A percentile compares a stretch with the other conserved stretches of the same genome.
Evolutionary conservation across 2,888 invertebrate species (phyloP).

Genomic region (Octonoba sinensis): DNA sequence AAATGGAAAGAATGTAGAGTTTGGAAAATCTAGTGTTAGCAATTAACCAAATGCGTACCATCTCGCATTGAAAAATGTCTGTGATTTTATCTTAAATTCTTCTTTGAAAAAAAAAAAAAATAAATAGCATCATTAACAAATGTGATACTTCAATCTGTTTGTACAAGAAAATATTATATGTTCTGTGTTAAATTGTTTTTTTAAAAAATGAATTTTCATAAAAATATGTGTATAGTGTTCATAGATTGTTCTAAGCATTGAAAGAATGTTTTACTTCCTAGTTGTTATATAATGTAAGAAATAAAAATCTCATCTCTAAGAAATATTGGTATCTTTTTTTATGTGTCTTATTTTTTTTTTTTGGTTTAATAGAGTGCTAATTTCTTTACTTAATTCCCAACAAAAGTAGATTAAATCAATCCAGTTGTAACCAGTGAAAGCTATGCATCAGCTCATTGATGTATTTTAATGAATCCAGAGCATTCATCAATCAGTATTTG

Average conservation of each 20-base stretch:
- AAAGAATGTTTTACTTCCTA: constrained; percentile 60
- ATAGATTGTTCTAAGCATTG: constrained; percentile 63
- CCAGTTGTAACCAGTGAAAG: too few relatives aligned
- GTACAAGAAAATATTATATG: constrained; percentile 64
- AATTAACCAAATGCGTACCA: constrained; percentile 48
- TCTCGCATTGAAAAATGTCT: constrained; percentile 62
- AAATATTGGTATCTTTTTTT: too few relatives aligned
- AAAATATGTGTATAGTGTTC: constrained; percentile 64
- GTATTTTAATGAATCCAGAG: too few relatives aligned
- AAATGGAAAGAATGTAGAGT: constrained; percentile 62
- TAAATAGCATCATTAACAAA: constrained; percentile 64
- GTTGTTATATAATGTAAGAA: constrained; percentile 64
- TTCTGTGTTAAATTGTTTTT: constrained; percentile 62
- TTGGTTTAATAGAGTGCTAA: background rate
- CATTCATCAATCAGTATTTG: too few relatives aligned
- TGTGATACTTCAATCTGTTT: constrained; percentile 64
- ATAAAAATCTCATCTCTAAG: constrained; percentile 60
- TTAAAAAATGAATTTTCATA: constrained; percentile 63
- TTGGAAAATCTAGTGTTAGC: constrained; percentile 47
- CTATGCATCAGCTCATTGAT: too few relatives aligned
- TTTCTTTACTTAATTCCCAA: too few relatives aligned
- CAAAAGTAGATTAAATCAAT: too few relatives aligned
- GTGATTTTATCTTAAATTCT: constrained; percentile 62
- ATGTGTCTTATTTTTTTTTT: constrained; percentile 3
- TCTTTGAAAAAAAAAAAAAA: constrained; percentile 40